Conservation (phyloP, 2,113 vertebrate genomes). For the Coregonus clupeaformis region DNA sequence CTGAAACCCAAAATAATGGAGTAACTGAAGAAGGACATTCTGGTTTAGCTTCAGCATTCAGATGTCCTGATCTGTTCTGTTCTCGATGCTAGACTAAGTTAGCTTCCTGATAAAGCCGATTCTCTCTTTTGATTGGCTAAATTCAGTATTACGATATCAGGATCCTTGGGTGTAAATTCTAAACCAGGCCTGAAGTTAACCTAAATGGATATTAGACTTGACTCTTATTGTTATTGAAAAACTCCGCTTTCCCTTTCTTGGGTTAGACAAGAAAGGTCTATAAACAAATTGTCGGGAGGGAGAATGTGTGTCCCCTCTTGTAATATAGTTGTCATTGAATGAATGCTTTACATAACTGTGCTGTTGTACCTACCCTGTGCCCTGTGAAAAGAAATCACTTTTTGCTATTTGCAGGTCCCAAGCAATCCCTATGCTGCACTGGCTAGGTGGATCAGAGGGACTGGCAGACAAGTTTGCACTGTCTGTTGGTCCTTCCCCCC, state of each 20-base stretch:
- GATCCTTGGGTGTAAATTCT: constrained; percentile 31
- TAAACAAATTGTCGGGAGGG: constrained; percentile 15
- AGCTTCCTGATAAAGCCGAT: constrained; percentile 15
- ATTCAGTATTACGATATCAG: constrained; percentile 49
- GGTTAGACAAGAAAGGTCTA: constrained; percentile 42
- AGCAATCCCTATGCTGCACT: constrained; percentile 69
- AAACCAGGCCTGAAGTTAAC: constrained; percentile 30
- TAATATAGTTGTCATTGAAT: constrained; percentile 15
- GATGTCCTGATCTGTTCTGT: constrained; percentile 36
- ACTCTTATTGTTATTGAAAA: constrained; percentile 1
- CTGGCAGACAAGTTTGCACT: constrained; percentile 44
- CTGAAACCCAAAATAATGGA: constrained; percentile 63
- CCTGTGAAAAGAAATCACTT: constrained; percentile 38
- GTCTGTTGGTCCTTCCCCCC: constrained; percentile 49
- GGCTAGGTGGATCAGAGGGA: constrained; percentile 51
- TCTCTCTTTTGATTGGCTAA: constrained; percentile 36
- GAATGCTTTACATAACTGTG: constrained; percentile 28
- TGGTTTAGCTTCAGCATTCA: constrained; percentile 45
- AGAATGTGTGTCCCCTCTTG: constrained; percentile 1
- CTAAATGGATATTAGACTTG: neutral
- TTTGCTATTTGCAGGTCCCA: constrained; percentile 65
- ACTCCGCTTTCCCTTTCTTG: constrained; percentile 33
- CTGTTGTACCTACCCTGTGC: neutral
- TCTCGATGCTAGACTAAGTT: constrained; percentile 5
- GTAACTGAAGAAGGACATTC: constrained; percentile 50